Evolutionary conservation across 2,113 vertebrate species (phyloP), one percentile per base, ranked within the genome.

Genomic region (Psophia crepitans): DNA sequence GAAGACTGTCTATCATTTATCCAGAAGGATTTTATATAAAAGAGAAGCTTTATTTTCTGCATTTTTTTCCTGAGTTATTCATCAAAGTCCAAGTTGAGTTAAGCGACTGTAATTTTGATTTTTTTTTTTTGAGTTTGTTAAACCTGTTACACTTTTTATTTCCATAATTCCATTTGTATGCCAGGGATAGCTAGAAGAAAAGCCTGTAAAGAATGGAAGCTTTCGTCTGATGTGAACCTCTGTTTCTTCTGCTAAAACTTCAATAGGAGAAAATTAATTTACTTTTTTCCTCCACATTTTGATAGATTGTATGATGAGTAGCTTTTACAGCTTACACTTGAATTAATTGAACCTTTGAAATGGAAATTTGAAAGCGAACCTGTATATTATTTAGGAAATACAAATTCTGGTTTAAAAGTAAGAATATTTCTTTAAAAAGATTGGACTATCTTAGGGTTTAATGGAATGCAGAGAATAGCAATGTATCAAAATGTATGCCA

Each of bases 311-410:
- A 57, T 79, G 79, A 63, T 77, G 56, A 90, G 18, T 43, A 89
- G 70, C 75, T 95, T 93, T 90, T 89, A 74, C 49, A 84, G 35
- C 43, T 94, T 93, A 56, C 23, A 74, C 30, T 80, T 87, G 89
- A 96, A 96, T 74, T 94, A 92, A 89, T 5, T 71, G 61, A 66
- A 89, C 9, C 64, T 94, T 95, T 96, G 81, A 94, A 95, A 95
- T 91, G 87, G 64, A 95, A 95, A 97, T 88, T 75, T 84, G 56
- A 89, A 93, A 96, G 60, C 28, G 91, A 96, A 83, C 17, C 68
- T 81, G 33, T 92, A 54, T 70, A 53, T 86, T 84, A 75, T 88
- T 90, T 94, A 90, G 43, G 56, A 92, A 93, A 86, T 64, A 53
- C 2, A 61, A 46, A 87, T 48, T 90, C 49, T 65, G 11, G 26